Conservation (phyloP, 1,140 invertebrate genomes). For the Ptiloglossa arizonensis region DNA sequence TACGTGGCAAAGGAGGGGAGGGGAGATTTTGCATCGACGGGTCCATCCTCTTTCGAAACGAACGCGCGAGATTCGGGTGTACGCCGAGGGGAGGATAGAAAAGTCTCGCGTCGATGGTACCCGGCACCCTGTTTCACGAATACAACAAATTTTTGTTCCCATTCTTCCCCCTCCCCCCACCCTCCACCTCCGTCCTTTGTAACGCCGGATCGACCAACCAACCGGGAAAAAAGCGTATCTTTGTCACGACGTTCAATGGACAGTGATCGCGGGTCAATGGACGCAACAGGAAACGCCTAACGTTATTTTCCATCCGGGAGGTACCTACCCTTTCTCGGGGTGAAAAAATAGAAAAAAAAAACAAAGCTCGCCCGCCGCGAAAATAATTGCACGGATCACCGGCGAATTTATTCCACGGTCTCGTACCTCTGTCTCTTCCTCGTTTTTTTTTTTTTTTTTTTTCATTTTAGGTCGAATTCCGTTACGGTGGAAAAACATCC, state of each 20-base stretch:
- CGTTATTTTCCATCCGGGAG: background rate
- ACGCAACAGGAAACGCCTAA: conserved; percentile 21
- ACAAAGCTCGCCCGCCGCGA: background rate
- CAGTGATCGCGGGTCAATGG: background rate
- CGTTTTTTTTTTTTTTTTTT: too few relatives aligned
- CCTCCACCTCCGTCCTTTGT: too few relatives aligned
- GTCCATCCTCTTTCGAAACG: background rate
- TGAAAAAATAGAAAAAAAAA: background rate
- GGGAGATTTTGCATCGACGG: background rate
- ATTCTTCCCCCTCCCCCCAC: background rate
- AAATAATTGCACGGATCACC: conserved; percentile 29
- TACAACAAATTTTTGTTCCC: background rate
- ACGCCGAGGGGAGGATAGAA: background rate
- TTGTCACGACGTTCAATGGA: conserved; percentile 6
- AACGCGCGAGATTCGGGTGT: background rate
- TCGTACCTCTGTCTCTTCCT: background rate
- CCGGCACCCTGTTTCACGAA: background rate
- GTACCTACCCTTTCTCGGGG: background rate
- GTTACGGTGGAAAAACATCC: background rate
- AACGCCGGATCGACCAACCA: too few relatives aligned
- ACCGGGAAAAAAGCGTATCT: background rate
- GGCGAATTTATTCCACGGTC: conserved; percentile 10
- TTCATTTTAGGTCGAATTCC: background rate
- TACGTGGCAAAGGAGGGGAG: background rate
- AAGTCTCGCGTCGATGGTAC: background rate